Evolutionary conservation across 2,888 invertebrate species (phyloP).

Genomic region (Ecdyonurus torrentis): DNA sequence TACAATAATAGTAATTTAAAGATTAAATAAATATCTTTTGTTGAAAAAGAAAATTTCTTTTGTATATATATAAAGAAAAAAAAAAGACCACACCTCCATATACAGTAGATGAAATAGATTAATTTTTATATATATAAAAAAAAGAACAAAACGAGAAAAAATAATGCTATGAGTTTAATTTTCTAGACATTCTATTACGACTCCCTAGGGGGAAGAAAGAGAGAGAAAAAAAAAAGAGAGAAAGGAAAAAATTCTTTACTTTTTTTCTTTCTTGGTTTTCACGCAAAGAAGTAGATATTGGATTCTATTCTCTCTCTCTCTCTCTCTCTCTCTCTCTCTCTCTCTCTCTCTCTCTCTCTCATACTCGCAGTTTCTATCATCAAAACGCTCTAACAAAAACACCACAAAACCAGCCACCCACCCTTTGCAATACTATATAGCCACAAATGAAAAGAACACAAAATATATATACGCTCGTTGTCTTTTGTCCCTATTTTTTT

Average conservation of each 20-base stretch:
- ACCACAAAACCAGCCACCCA: not conserved
- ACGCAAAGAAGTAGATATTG: not conserved
- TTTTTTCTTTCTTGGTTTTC: not conserved
- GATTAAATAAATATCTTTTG: too few species aligned
- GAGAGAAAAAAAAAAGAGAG: not conserved
- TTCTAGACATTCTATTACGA: constrained; percentile 2
- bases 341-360: not conserved
- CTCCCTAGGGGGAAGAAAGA: not conserved
- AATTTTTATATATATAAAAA: not conserved
- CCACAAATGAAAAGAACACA: not conserved
- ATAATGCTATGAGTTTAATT: constrained; percentile 2
- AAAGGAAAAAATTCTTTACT: not conserved
- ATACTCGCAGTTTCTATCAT: not conserved
- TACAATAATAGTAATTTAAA: too few species aligned
- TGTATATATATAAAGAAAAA: too few species aligned
- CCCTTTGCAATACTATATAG: not conserved
- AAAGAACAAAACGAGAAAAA: not conserved
- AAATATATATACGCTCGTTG: too few species aligned
- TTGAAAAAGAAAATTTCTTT: too few species aligned
- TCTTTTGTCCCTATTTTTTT: too few species aligned
- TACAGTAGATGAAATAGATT: not conserved
- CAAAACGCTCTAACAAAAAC: not conserved
- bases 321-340: not conserved
- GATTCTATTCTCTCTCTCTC: not conserved
- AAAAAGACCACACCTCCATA: not conserved